Conservation (phyloP, 1,140 invertebrate species). For the Cherax quadricarinatus region DNA sequence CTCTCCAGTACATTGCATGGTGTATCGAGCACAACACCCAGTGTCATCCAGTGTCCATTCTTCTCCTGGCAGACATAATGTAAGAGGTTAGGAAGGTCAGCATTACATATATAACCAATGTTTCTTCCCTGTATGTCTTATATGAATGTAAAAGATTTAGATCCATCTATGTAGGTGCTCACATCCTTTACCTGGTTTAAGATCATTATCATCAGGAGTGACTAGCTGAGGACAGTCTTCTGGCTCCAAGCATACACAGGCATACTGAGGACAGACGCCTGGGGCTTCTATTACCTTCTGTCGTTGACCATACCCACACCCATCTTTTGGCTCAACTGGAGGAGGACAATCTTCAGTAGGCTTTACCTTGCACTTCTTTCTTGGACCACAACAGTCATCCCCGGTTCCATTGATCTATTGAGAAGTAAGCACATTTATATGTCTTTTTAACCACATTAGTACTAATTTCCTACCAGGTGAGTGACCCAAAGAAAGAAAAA, state of each 20-base stretch:
- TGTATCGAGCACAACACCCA: slow-evolving; percentile 84
- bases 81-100: neutral
- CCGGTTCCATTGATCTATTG: slow-evolving; percentile 79
- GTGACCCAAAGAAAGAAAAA: too few species aligned
- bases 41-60: slow-evolving; percentile 79
- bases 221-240: slow-evolving; percentile 80
- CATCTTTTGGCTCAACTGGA: slow-evolving; percentile 80
- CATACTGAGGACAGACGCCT: slow-evolving; percentile 72
- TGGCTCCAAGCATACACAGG: slow-evolving; percentile 81
- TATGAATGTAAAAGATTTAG: neutral
- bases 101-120: neutral
- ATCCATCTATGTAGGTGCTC: neutral
- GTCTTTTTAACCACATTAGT: too few species aligned
- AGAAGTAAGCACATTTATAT: slow-evolving; percentile 74
- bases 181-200: neutral
- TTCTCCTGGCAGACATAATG: slow-evolving; percentile 79
- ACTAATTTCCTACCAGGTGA: too few species aligned
- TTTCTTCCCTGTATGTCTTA: neutral
- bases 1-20: slow-evolving; percentile 81
- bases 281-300: slow-evolving; percentile 80
- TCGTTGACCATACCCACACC: slow-evolving; percentile 84
- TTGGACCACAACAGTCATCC: slow-evolving; percentile 81
- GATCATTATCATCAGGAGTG: neutral
- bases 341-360: slow-evolving; percentile 80
- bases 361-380: slow-evolving; percentile 77